Conservation (phyloP, 2,113 vertebrate genomes). For the Petromus typicus region DNA sequence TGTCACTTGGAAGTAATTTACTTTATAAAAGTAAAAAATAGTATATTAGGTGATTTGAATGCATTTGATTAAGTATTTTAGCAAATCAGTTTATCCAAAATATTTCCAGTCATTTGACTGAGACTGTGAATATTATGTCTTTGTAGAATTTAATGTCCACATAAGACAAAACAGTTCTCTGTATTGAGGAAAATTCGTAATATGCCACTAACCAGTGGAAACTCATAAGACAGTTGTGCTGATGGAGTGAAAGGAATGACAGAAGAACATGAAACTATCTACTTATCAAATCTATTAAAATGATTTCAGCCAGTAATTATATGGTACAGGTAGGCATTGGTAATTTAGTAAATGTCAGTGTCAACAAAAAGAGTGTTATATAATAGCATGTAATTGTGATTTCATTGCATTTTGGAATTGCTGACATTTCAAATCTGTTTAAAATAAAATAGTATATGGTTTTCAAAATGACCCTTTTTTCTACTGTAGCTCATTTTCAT, state of each 20-base stretch:
- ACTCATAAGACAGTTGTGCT: neutral
- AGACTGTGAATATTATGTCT: neutral
- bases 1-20: neutral
- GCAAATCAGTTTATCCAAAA: neutral
- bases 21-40: neutral
- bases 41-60: neutral
- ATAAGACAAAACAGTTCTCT: neutral
- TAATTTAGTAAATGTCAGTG: neutral
- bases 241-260: neutral
- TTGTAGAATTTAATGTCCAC: neutral
- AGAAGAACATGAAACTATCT: neutral
- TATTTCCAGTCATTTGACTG: neutral
- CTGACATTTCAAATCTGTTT: neutral
- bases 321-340: neutral
- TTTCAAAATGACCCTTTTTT: neutral
- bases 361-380: neutral
- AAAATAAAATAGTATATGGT: neutral
- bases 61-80: neutral
- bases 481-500: neutral
- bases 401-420: neutral
- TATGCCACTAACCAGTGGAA: neutral
- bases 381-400: neutral
- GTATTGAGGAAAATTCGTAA: neutral
- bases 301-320: neutral
- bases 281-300: neutral